phyloP scores from a whole-genome alignment of 2,888 invertebrate species.

The Aplocera efformata region DNA sequence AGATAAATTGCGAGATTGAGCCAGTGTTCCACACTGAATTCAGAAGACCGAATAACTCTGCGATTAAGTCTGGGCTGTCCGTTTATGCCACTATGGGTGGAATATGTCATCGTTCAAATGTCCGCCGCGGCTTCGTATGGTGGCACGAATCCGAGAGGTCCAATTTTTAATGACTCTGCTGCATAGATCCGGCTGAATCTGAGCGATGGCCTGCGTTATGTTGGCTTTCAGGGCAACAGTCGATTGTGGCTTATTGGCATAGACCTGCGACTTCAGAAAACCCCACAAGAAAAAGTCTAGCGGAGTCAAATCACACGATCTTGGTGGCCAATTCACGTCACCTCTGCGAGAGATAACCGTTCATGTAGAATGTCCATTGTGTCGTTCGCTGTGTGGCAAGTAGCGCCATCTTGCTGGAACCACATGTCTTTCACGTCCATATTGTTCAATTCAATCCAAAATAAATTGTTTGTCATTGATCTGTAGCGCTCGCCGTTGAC shows the following conservation, averaged over 20 bases:
- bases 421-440: slow-evolving; percentile 15
- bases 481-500: slow-evolving; percentile 10
- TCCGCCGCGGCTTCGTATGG: slow-evolving; percentile 26
- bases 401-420: slow-evolving; percentile 10
- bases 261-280: slow-evolving; percentile 18
- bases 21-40: background rate
- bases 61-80: slow-evolving; percentile 3
- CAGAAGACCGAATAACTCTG: background rate
- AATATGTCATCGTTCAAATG: slow-evolving; percentile 30
- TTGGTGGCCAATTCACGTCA: slow-evolving; percentile 22
- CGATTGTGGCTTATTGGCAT: slow-evolving; percentile 26
- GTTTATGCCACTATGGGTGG: slow-evolving; percentile 10
- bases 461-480: slow-evolving; percentile 1
- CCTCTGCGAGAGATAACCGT: slow-evolving; percentile 17
- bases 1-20: slow-evolving; percentile 4
- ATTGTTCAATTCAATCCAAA: slow-evolving; percentile 11
- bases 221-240: slow-evolving; percentile 36
- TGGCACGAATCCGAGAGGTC: slow-evolving; percentile 31
- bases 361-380: slow-evolving; percentile 20
- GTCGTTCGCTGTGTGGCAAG: slow-evolving; percentile 15
- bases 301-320: slow-evolving; percentile 20
- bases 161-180: slow-evolving; percentile 40
- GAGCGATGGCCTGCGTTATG: slow-evolving; percentile 36
- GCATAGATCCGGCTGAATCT: slow-evolving; percentile 43
- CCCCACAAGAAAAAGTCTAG: slow-evolving; percentile 12